Evolutionary conservation across 1,140 invertebrate genomes (phyloP).

Genomic region (Macrobrachium nipponense): DNA sequence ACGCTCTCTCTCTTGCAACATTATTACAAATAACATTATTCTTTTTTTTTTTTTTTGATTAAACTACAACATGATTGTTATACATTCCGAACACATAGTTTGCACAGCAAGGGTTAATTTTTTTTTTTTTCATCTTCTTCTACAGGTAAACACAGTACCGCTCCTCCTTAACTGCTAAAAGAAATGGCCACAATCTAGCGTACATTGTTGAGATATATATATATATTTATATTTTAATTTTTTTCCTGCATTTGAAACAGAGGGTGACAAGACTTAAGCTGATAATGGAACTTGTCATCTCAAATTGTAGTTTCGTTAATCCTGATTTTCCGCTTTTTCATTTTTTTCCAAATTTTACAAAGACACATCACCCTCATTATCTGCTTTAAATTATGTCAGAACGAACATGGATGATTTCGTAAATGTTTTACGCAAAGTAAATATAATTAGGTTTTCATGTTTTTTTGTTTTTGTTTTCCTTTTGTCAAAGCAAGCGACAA

Average conservation of each 20-base stretch:
- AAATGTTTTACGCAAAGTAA: no score
- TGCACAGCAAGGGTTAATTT: slow-evolving; percentile 50
- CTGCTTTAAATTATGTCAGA: no score
- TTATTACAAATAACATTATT: slow-evolving; percentile 60
- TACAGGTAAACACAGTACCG: slow-evolving; percentile 8
- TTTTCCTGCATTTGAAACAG: neutral
- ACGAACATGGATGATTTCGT: no score
- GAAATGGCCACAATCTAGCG: no score
- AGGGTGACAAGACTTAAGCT: neutral
- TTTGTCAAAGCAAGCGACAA: no score
- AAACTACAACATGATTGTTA: slow-evolving; percentile 54
- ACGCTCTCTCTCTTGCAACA: slow-evolving; percentile 53
- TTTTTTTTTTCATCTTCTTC: slow-evolving; percentile 11
- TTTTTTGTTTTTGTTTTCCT: no score
- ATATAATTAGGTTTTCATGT: no score
- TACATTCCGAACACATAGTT: slow-evolving; percentile 56
- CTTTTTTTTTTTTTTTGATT: slow-evolving; percentile 40
- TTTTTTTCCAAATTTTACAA: no score
- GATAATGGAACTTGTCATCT: no score
- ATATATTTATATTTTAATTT: neutral
- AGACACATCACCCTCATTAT: no score
- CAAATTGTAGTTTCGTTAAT: no score
- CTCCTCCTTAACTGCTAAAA: slow-evolving; percentile 3
- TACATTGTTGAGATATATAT: neutral
- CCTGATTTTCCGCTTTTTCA: no score